A percentile compares a stretch with the other conserved stretches of the same genome.
Conservation (phyloP, 2,797 vertebrate species). For the Merluccius polli region DNA sequence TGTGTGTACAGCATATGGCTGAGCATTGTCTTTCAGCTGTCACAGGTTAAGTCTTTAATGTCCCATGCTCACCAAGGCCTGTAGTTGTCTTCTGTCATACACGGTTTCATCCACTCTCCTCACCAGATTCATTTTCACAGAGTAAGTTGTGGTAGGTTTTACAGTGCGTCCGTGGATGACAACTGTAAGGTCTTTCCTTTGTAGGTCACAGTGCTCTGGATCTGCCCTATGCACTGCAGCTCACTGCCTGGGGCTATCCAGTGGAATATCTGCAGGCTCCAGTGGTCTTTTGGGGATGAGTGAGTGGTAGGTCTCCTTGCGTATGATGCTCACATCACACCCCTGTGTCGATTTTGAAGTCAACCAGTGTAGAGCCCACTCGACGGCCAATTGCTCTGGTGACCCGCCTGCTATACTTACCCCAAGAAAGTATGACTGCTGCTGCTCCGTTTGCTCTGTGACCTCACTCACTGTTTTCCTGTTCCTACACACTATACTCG, state of each 20-base stretch:
- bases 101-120: conserved; percentile 1
- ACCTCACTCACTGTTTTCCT: conserved; percentile 4
- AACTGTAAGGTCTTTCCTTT: conserved; percentile 17
- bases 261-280: not conserved
- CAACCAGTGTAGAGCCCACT: not conserved
- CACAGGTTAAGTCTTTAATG: conserved; percentile 14
- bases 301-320: not conserved
- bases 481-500: no score
- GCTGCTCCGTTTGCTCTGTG: conserved; percentile 10
- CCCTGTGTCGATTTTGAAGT: not conserved
- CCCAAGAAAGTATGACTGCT: not conserved
- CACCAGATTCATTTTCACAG: conserved; percentile 12
- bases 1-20: conserved; percentile 16
- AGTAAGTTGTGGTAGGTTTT: no score
- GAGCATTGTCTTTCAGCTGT: conserved; percentile 11
- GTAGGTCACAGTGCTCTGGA: conserved; percentile 19
- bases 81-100: not conserved
- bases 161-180: conserved; percentile 10
- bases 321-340: not conserved
- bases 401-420: not conserved
- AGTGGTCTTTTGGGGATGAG: not conserved
- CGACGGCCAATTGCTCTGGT: not conserved
- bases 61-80: conserved; percentile 15
- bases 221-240: conserved; percentile 12
- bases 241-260: conserved; percentile 11